Percentiles rank a stretch among this genome's conserved stretches.
These are phyloP conservation scores for Limenitis camilla DNA, from an alignment of 2,888 invertebrate genomes.

Conservation along the genomic window DNA sequence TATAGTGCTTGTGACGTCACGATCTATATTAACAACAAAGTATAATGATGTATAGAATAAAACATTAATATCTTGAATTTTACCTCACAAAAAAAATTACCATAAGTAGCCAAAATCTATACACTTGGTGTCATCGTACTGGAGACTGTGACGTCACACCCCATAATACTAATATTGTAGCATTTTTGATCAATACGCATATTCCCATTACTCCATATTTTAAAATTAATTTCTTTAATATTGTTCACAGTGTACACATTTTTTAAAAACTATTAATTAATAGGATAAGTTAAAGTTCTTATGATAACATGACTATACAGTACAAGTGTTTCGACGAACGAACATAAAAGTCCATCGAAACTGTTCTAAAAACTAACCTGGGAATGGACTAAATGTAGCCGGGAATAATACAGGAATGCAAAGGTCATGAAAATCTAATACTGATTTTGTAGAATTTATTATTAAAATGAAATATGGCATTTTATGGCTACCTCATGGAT, in stretches of 20 bases:
- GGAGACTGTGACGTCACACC: too few relatives aligned
- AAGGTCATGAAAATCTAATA: slow-evolving; percentile 42
- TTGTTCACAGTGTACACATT: background rate
- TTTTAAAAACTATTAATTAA: background rate
- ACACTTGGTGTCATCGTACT: too few relatives aligned
- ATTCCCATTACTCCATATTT: too few relatives aligned
- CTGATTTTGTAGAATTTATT: slow-evolving; percentile 35
- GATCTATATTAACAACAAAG: too few relatives aligned
- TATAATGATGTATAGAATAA: too few relatives aligned
- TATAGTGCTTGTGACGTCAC: too few relatives aligned
- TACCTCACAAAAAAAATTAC: too few relatives aligned
- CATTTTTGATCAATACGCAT: too few relatives aligned
- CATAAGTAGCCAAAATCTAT: too few relatives aligned
- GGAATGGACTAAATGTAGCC: slow-evolving; percentile 33
- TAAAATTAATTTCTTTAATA: too few relatives aligned
- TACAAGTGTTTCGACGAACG: slow-evolving; percentile 11
- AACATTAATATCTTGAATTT: too few relatives aligned
- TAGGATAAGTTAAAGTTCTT: background rate
- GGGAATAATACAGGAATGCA: slow-evolving; percentile 39
- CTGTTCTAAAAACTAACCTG: slow-evolving; percentile 30
- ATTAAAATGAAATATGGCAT: slow-evolving; percentile 57
- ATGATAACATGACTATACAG: background rate
- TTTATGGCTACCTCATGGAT: slow-evolving; percentile 72
- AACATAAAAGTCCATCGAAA: slow-evolving; percentile 44
- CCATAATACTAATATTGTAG: too few relatives aligned